phyloP scores from a whole-genome alignment of 1,140 invertebrate species.

The Andrena cerasifolii region DNA sequence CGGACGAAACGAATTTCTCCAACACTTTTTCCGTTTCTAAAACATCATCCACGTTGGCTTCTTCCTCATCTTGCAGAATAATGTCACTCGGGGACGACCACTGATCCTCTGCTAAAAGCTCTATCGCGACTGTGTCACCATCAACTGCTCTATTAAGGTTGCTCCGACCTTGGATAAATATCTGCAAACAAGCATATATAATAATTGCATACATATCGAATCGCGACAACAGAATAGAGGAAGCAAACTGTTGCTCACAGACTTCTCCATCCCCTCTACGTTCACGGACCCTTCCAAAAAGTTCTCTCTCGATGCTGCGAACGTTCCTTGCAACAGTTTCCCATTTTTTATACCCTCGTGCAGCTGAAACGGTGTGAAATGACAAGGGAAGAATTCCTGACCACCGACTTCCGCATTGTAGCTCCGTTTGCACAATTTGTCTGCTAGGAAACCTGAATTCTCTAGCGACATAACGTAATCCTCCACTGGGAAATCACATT shows the following conservation, averaged over 20 bases:
- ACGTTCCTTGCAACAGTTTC: conserved; percentile 91
- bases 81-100: conserved; percentile 95
- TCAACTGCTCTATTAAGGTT: conserved; percentile 97
- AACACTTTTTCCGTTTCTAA: conserved; percentile 85
- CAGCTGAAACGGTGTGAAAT: conserved; percentile 89
- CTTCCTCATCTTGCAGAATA: conserved; percentile 91
- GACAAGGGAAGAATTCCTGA: conserved; percentile 91
- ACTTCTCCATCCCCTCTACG: conserved; percentile 89
- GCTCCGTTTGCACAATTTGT: conserved; percentile 90
- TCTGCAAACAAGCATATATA: conserved; percentile 81
- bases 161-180: conserved; percentile 94
- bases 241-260: conserved; percentile 82
- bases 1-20: conserved; percentile 71
- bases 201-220: conserved; percentile 25
- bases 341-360: conserved; percentile 92
- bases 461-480: conserved; percentile 78
- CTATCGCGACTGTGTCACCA: conserved; percentile 96
- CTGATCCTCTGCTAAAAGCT: conserved; percentile 94
- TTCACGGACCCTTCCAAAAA: conserved; percentile 96
- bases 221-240: conserved; percentile 7
- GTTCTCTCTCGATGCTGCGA: conserved; percentile 94
- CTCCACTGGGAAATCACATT: conserved; percentile 69
- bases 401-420: conserved; percentile 85
- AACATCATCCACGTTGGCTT: conserved; percentile 76
- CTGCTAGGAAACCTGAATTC: conserved; percentile 85